A percentile compares a stretch with the other conserved stretches of the same genome.
These are phyloP conservation scores for Anguilla obscura DNA, from an alignment of 2,797 vertebrate species.

Conservation along the genomic window DNA sequence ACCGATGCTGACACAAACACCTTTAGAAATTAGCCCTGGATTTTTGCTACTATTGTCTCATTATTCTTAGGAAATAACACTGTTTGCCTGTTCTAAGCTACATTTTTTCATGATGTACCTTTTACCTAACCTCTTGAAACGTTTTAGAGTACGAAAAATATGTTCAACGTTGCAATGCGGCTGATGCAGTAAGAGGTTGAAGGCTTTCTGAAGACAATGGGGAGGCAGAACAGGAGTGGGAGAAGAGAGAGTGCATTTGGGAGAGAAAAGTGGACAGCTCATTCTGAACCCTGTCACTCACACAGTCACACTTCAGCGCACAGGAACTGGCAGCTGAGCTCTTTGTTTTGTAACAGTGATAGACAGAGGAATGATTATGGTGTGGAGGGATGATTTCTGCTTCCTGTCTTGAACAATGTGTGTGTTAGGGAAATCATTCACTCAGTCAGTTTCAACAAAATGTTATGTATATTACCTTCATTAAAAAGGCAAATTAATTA, in stretches of 20 bases:
- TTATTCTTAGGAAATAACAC: not conserved
- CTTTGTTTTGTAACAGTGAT: not conserved
- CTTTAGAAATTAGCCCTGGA: too few species aligned
- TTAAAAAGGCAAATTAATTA: not conserved
- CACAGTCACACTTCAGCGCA: not conserved
- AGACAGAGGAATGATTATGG: not conserved
- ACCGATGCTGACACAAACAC: too few species aligned
- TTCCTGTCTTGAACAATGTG: not conserved
- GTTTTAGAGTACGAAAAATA: constrained; percentile 21
- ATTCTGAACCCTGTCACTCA: not conserved
- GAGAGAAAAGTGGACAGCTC: constrained; percentile 5
- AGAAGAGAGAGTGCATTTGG: not conserved
- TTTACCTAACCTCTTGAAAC: not conserved
- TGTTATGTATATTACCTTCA: not conserved
- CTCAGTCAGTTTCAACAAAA: not conserved
- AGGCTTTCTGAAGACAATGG: not conserved
- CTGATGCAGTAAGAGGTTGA: not conserved
- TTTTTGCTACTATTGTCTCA: not conserved
- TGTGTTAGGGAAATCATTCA: not conserved
- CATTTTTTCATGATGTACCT: not conserved
- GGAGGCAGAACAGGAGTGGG: not conserved
- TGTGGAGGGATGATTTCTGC: not conserved
- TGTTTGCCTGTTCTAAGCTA: not conserved
- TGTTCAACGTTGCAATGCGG: not conserved
- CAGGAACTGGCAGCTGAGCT: not conserved